phyloP scores from a whole-genome alignment of 92 coral and sea anemone genomes.

The Zoanthus sociatus region DNA sequence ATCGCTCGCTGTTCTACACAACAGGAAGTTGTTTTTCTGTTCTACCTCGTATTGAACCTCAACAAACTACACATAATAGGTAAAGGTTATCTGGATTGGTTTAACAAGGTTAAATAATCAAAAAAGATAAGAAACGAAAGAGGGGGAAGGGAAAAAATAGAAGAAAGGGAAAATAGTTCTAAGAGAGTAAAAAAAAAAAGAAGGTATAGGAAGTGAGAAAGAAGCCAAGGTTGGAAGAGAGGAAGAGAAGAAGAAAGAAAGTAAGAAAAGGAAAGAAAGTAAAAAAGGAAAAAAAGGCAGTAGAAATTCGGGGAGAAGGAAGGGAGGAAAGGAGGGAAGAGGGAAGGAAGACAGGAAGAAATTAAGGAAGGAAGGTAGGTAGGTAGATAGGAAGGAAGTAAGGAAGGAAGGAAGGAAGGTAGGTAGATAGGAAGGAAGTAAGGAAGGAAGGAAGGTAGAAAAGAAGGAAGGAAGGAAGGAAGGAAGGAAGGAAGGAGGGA shows the following conservation, averaged over 20 bases:
- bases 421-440: too few relatives aligned
- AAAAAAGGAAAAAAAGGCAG: neutral
- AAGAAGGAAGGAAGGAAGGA: too few relatives aligned
- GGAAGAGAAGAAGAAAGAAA: neutral
- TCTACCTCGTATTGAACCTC: constrained; percentile 25
- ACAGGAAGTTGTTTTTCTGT: constrained; percentile 38
- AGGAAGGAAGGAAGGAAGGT: too few relatives aligned
- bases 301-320: neutral
- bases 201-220: neutral
- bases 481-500: too few relatives aligned
- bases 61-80: constrained; percentile 9
- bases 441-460: too few relatives aligned
- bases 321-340: neutral
- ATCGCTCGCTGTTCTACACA: constrained; percentile 31
- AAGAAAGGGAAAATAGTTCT: neutral
- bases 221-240: neutral
- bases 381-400: too few relatives aligned
- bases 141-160: neutral
- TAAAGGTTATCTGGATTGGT: neutral
- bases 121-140: neutral
- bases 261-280: neutral
- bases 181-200: neutral
- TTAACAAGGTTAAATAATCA: too few relatives aligned
- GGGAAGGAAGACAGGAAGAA: neutral
- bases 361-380: too few relatives aligned